phyloP scores from a whole-genome alignment of 2,797 vertebrate species.

The Fratercula arctica region DNA sequence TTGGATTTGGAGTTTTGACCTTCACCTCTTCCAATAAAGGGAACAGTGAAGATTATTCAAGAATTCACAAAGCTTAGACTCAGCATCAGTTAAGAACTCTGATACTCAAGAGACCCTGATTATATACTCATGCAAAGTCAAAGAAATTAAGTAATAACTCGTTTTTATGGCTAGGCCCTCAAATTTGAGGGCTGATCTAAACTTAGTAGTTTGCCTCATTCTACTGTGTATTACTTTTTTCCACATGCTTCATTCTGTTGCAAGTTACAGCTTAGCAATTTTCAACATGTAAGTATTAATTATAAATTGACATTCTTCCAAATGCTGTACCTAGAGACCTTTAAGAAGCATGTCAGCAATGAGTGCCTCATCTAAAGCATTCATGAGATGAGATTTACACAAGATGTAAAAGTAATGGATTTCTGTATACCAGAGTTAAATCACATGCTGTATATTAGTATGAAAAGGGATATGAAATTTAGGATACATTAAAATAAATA shows the following conservation, averaged over 20 bases:
- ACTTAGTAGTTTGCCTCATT: background rate
- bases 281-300: constrained; percentile 5
- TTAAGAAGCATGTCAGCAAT: constrained; percentile 2
- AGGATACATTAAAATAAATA: background rate
- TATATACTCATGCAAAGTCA: background rate
- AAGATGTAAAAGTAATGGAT: background rate
- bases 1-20: background rate
- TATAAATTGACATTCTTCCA: constrained; percentile 17
- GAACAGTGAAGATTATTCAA: background rate
- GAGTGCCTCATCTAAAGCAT: background rate
- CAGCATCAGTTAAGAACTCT: background rate
- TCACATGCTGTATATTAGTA: background rate
- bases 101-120: background rate
- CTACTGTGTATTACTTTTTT: background rate
- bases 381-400: background rate
- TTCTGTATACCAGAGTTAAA: background rate
- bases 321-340: background rate
- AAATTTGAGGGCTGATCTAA: background rate
- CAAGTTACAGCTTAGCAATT: background rate
- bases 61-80: background rate
- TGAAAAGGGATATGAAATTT: background rate
- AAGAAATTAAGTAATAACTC: background rate
- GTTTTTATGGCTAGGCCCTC: background rate
- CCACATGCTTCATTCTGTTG: background rate
- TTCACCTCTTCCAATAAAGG: background rate